phyloP scores from a whole-genome alignment of 92 coral and sea anemone species.

The Epizoanthus rinbou region DNA sequence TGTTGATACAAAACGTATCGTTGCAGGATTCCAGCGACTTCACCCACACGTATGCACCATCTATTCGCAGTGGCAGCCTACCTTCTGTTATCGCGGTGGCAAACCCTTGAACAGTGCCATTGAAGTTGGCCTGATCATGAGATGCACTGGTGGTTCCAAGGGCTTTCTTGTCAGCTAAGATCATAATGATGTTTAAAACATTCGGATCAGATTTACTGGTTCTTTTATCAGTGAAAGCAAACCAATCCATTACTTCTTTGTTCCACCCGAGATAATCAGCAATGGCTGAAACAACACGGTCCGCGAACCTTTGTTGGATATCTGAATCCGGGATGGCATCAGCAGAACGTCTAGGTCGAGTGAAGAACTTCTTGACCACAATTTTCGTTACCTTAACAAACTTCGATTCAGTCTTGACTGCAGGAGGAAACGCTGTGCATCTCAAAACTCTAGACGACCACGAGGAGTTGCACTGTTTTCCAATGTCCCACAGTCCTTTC shows the following conservation, averaged over 20 bases:
- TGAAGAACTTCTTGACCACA: constrained; percentile 19
- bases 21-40: constrained; percentile 52
- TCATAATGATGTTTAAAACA: constrained; percentile 35
- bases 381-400: constrained; percentile 45
- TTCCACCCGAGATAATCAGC: constrained; percentile 54
- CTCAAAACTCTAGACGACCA: neutral
- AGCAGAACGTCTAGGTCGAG: constrained; percentile 43
- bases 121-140: constrained; percentile 27
- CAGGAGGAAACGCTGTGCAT: too few relatives aligned
- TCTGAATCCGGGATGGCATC: constrained; percentile 54
- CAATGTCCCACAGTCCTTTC: constrained; percentile 70
- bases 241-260: constrained; percentile 16
- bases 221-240: constrained; percentile 40
- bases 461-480: constrained; percentile 27
- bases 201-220: neutral
- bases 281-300: constrained; percentile 47
- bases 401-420: neutral
- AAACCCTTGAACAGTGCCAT: constrained; percentile 1
- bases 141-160: constrained; percentile 29
- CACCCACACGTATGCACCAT: constrained; percentile 54
- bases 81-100: constrained; percentile 30
- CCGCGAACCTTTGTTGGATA: constrained; percentile 53
- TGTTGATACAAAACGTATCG: constrained; percentile 55
- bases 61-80: constrained; percentile 43
- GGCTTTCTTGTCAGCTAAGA: constrained; percentile 58